Conservation (phyloP, 2,797 vertebrate genomes). For the Molossus molossus region DNA sequence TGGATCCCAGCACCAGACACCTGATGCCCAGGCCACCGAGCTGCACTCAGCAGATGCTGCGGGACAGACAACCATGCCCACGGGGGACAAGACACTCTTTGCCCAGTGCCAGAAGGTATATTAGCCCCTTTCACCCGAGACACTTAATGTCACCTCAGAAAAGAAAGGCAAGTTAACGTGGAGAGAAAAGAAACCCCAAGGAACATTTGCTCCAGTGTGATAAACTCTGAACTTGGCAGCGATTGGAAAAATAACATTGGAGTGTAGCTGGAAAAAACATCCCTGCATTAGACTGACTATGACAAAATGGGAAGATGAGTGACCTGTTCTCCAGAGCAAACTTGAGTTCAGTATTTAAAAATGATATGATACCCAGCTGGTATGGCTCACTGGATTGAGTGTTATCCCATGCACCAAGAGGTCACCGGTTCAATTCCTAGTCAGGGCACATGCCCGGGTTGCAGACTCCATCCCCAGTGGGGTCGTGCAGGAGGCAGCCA, state of each 20-base stretch:
- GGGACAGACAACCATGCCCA: neutral
- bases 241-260: conserved; percentile 32
- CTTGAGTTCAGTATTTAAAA: neutral
- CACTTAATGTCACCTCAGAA: neutral
- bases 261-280: neutral
- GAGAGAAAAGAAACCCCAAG: neutral
- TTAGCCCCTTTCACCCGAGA: neutral
- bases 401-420: no score
- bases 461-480: no score
- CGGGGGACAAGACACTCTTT: neutral
- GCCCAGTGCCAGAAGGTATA: neutral
- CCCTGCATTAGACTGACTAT: neutral
- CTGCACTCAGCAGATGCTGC: neutral
- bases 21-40: neutral
- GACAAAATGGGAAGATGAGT: neutral
- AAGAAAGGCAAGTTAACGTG: neutral
- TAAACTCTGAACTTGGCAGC: conserved; percentile 14
- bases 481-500: no score
- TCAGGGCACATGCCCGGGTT: no score
- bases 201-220: neutral
- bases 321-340: neutral
- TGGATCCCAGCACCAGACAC: neutral
- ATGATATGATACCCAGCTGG: neutral
- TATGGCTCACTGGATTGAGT: no score
- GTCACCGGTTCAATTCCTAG: no score